Percentiles rank a stretch among this genome's conserved stretches.
phyloP scores from a whole-genome alignment of 2,113 vertebrate genomes.

The Aythya baeri region DNA sequence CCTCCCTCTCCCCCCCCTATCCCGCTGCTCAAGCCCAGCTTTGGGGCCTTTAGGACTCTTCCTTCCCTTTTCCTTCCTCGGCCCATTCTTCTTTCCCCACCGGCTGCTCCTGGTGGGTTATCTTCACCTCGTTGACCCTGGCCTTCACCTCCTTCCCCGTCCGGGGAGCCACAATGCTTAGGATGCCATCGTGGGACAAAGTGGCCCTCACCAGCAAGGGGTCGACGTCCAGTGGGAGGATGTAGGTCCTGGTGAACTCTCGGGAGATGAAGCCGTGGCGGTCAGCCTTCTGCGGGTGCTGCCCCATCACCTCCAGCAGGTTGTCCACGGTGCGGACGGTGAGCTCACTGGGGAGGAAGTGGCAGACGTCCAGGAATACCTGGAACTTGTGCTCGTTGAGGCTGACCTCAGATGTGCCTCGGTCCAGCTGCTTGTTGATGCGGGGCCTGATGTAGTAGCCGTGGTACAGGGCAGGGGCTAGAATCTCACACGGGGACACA shows the following conservation, averaged over 20 bases:
- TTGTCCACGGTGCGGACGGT: conserved; percentile 87
- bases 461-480: conserved; percentile 85
- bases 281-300: conserved; percentile 84
- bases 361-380: conserved; percentile 86
- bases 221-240: conserved; percentile 85
- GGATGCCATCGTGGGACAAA: conserved; percentile 85
- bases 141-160: conserved; percentile 75
- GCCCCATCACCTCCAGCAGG: conserved; percentile 85
- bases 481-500: conserved; percentile 81
- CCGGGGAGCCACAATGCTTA: conserved; percentile 82
- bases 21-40: background rate
- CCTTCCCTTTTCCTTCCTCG: conserved; percentile 18
- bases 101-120: conserved; percentile 66
- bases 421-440: conserved; percentile 78
- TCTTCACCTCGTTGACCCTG: conserved; percentile 77
- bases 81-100: conserved; percentile 7
- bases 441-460: conserved; percentile 88
- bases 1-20: background rate
- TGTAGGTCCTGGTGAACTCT: conserved; percentile 87
- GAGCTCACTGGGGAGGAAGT: conserved; percentile 87
- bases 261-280: conserved; percentile 85
- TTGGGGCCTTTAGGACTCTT: conserved; percentile 29
- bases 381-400: conserved; percentile 84
- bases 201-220: conserved; percentile 82
- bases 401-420: conserved; percentile 83